Evolutionary conservation across 2,113 vertebrate genomes (phyloP).

Genomic region (Pelvicachromis taeniatus): DNA sequence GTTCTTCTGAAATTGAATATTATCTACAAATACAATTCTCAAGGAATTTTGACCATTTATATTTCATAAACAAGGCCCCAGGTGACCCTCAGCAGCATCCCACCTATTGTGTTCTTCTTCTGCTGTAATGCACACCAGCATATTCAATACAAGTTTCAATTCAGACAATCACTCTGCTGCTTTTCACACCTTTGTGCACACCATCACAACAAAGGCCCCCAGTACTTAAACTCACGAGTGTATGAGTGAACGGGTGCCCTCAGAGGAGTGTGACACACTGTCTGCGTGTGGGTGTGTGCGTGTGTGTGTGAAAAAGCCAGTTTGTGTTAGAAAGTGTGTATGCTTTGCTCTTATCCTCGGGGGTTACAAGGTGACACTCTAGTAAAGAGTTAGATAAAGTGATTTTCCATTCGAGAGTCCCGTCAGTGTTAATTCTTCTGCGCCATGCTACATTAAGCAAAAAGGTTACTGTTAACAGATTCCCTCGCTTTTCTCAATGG

Average conservation of each 20-base stretch:
- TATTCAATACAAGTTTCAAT: constrained; percentile 41
- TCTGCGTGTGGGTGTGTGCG: background rate
- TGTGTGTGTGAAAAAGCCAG: constrained; percentile 3
- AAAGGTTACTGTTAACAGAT: constrained; percentile 77
- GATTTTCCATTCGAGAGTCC: constrained; percentile 73
- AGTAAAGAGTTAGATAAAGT: constrained; percentile 66
- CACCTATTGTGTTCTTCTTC: constrained; percentile 17
- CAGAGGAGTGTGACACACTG: background rate
- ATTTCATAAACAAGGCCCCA: background rate
- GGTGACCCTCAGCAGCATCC: constrained; percentile 1
- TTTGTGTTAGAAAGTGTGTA: constrained; percentile 29
- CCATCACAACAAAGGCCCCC: constrained; percentile 59
- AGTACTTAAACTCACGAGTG: constrained; percentile 38
- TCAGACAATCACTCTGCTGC: constrained; percentile 21
- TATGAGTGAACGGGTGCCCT: constrained; percentile 21
- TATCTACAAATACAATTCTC: background rate
- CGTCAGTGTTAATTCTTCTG: constrained; percentile 66
- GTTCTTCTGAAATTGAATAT: background rate
- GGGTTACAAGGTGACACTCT: constrained; percentile 64
- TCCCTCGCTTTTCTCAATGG: constrained; percentile 70
- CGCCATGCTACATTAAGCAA: constrained; percentile 76
- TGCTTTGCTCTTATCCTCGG: constrained; percentile 51
- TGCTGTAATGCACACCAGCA: constrained; percentile 32
- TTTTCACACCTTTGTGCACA: constrained; percentile 61
- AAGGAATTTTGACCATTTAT: background rate